Base-by-base conservation (phyloP, 2,797 vertebrate genomes). In the Danio choprae region DNA sequence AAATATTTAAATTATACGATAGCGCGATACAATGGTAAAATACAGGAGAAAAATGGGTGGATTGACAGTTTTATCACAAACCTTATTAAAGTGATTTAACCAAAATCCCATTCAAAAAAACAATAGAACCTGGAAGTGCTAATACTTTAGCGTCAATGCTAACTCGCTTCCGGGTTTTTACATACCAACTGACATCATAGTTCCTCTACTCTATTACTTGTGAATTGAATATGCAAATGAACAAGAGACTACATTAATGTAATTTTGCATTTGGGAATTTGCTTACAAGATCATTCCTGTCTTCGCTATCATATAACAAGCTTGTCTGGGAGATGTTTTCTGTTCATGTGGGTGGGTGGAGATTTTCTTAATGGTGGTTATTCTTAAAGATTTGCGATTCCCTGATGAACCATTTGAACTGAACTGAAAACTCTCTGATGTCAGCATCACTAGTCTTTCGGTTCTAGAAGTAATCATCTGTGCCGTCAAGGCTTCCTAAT, bases 241-340 rank as follows among this genome's bases (percentile, higher is more conserved):
- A 75, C 38, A n/a, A 9, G 6, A 38, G 20, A 64, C 50, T 38
- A 20, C 41, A 51, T 51, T 64, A 13, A 60, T 62, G 20, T 65
- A 3, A 65, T 44, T 44, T 73, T 75, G 29, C 46, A 51, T 58
- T 63, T 20, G 29, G 46, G 59, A 75, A 51, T 62, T 64, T 64
- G 46, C 36, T 51, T 53, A 75, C 36, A 51, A 64, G 73, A 51
- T 75, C 5, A 38, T 64, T 62, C n/a, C 36, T 6, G 4, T 13
- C 11, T 50, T 69, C 36, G 36, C 20, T 13, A 4, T 69, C 18
- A 36, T 74, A 10, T 10, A 51, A 36, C 71, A 36, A 12, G 16
- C 59, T 63, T 11, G 5, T 64, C 36, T 75, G 5, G 59, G 15
- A 41, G n/a, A 51, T 4, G 20, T 53, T 8, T 44, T 22, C 43